Evolutionary conservation across 2,888 invertebrate genomes (phyloP).

Genomic region (Antheraea yamamai): DNA sequence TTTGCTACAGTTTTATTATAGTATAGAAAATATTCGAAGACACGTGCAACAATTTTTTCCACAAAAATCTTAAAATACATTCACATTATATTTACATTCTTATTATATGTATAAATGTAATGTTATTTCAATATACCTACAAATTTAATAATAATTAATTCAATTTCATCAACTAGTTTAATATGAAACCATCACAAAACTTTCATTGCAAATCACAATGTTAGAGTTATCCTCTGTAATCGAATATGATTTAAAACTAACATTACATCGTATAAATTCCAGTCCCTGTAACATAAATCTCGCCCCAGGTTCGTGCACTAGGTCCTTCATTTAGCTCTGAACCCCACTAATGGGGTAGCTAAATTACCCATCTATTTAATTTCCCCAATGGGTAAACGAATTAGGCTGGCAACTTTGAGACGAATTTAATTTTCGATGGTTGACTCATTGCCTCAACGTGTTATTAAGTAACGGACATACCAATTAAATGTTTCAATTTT

Average conservation of each 20-base stretch:
- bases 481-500: neutral
- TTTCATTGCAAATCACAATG: neutral
- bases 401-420: constrained; percentile 78
- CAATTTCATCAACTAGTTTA: too few species aligned
- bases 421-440: constrained; percentile 76
- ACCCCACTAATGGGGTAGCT: constrained; percentile 73
- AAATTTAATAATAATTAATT: too few species aligned
- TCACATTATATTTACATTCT: too few species aligned
- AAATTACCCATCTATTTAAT: constrained; percentile 82
- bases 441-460: constrained; percentile 56
- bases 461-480: neutral
- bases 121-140: too few species aligned
- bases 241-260: constrained; percentile 15
- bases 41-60: too few species aligned
- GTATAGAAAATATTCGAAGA: too few species aligned
- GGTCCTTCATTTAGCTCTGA: constrained; percentile 54
- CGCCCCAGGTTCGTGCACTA: constrained; percentile 58
- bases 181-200: neutral
- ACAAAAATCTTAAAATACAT: too few species aligned
- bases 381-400: constrained; percentile 79
- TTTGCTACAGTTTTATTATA: too few species aligned
- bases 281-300: constrained; percentile 63
- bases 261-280: constrained; percentile 51
- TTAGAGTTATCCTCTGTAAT: neutral
- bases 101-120: too few species aligned